Conservation (phyloP, 2,888 invertebrate genomes). For the Platycheirus albimanus region DNA sequence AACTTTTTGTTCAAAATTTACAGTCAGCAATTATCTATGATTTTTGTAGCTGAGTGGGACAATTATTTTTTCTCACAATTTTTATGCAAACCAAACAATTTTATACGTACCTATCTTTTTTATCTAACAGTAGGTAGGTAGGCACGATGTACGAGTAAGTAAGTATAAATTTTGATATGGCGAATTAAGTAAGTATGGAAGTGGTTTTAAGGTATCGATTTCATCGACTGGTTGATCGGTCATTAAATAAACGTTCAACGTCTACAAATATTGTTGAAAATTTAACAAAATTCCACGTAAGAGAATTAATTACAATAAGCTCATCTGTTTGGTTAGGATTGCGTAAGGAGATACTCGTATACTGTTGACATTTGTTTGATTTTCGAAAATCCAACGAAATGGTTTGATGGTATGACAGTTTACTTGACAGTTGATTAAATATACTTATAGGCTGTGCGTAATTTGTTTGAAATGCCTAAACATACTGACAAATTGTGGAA, state of each 20-base stretch:
- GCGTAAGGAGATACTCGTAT: background rate
- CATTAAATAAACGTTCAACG: background rate
- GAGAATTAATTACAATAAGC: slow-evolving; percentile 21
- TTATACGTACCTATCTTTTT: background rate
- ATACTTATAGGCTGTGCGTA: no score
- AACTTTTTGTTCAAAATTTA: slow-evolving; percentile 24
- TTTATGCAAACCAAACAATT: background rate
- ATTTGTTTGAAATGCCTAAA: no score
- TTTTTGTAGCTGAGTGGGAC: slow-evolving; percentile 21
- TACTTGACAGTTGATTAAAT: background rate
- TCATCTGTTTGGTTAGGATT: slow-evolving; percentile 2
- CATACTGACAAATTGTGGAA: no score
- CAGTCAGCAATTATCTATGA: slow-evolving; percentile 15
- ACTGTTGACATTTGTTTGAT: background rate
- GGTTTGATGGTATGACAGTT: background rate
- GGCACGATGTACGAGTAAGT: no score
- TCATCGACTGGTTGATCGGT: background rate
- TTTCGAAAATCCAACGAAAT: no score
- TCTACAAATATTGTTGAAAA: background rate
- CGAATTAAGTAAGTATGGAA: background rate
- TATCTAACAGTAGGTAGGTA: no score
- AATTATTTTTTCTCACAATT: slow-evolving; percentile 27
- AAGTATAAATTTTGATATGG: background rate
- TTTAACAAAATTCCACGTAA: background rate
- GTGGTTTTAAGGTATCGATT: background rate